These are phyloP conservation scores for Siniperca undulata DNA, from an alignment of 2,797 vertebrate genomes.

Conservation along the genomic window DNA sequence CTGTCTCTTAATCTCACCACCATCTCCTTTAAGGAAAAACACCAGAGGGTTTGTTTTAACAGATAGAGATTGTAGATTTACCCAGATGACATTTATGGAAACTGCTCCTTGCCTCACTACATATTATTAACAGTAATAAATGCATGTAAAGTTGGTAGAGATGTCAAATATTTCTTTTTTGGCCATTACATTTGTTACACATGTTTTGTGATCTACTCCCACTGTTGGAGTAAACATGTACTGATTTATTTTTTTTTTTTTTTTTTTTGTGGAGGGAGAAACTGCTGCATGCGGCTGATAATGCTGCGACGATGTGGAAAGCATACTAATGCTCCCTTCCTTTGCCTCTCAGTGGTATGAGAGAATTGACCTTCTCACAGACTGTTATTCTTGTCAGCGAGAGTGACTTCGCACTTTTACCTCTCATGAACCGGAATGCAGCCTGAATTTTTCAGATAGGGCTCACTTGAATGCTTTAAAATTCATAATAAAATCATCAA, in stretches of 20 bases:
- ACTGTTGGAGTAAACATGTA: constrained; percentile 57
- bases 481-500: constrained; percentile 38
- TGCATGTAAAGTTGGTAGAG: constrained; percentile 14
- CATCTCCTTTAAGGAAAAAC: constrained; percentile 68
- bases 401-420: constrained; percentile 74
- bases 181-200: constrained; percentile 15
- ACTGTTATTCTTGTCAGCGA: constrained; percentile 75
- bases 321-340: constrained; percentile 74
- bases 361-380: constrained; percentile 79
- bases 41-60: constrained; percentile 69
- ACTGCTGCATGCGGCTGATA: constrained; percentile 75
- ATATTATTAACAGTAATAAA: constrained; percentile 56
- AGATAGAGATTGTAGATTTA: constrained; percentile 49
- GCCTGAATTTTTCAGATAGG: constrained; percentile 48
- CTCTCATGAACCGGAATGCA: constrained; percentile 59
- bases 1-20: constrained; percentile 69
- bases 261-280: constrained; percentile 40
- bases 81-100: constrained; percentile 56
- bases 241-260: constrained; percentile 13
- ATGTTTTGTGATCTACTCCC: constrained; percentile 39
- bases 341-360: constrained; percentile 70
- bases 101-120: constrained; percentile 23
- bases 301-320: constrained; percentile 62
- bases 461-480: constrained; percentile 14
- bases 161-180: constrained; percentile 47